phyloP scores from a whole-genome alignment of 2,113 vertebrate species.

The Actenoides lindsayi region DNA sequence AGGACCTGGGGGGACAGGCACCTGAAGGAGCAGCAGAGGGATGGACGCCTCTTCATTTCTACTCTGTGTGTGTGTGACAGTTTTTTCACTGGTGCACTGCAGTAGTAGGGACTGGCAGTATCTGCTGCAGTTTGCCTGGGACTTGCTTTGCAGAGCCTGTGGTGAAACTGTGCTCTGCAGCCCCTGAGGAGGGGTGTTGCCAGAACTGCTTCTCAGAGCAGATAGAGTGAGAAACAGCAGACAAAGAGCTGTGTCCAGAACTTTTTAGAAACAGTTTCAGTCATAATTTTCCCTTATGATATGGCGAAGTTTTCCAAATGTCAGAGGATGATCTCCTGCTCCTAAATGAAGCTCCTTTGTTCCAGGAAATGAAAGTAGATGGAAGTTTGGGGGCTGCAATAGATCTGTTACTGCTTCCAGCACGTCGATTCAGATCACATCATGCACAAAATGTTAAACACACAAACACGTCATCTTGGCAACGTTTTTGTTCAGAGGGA shows the following conservation, averaged over 20 bases:
- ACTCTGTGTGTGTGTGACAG: rapidly evolving
- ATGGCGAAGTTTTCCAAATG: not conserved
- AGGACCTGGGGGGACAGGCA: not conserved
- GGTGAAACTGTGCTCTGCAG: not conserved
- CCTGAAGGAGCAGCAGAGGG: not conserved
- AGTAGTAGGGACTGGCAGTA: not conserved
- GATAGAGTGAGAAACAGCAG: not conserved
- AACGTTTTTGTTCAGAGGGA: not conserved
- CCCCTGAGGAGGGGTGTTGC: not conserved
- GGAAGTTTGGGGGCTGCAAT: not conserved
- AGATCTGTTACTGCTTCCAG: not conserved
- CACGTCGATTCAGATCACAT: not conserved
- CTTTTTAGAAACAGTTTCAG: not conserved
- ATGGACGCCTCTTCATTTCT: rapidly evolving
- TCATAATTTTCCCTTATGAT: not conserved
- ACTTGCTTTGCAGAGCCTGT: not conserved
- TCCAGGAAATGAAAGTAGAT: not conserved
- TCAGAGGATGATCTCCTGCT: not conserved
- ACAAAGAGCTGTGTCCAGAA: not conserved
- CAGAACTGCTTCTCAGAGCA: not conserved
- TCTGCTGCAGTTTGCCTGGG: not conserved
- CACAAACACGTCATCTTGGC: not conserved
- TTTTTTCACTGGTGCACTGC: not conserved
- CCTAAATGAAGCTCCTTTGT: not conserved
- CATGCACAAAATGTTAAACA: not conserved